phyloP scores from a whole-genome alignment of 2,888 invertebrate genomes.

The Apamea anceps region DNA sequence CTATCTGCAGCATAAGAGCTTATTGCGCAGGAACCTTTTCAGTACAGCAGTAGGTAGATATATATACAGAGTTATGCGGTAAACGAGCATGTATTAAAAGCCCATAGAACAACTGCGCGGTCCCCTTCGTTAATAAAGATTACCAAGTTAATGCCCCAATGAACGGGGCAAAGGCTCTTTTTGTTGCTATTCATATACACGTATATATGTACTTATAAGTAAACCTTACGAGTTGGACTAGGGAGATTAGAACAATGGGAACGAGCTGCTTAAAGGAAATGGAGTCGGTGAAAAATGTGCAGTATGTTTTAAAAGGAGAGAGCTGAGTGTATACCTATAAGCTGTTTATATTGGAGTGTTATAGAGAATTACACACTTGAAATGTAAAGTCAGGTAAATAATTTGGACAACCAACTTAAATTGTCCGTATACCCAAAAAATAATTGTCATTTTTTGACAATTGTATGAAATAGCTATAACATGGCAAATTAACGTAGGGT shows the following conservation, averaged over 20 bases:
- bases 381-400: not conserved
- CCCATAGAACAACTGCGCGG: slow-evolving; percentile 52
- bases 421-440: not conserved
- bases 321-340: not conserved
- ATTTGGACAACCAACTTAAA: not conserved
- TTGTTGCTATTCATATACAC: slow-evolving; percentile 54
- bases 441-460: not conserved
- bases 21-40: slow-evolving; percentile 26
- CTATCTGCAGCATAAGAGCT: slow-evolving; percentile 15
- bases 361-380: not conserved
- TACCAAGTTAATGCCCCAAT: slow-evolving; percentile 71
- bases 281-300: not conserved
- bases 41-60: slow-evolving; percentile 30
- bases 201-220: slow-evolving; percentile 21
- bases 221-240: slow-evolving; percentile 24
- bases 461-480: not conserved
- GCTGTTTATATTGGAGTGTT: not conserved
- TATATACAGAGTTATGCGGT: slow-evolving; percentile 56
- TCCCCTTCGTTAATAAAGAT: slow-evolving; percentile 76
- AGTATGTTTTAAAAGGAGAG: not conserved
- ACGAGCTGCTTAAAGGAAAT: slow-evolving; percentile 18
- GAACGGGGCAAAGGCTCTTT: slow-evolving; percentile 60
- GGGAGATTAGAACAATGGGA: slow-evolving; percentile 36
- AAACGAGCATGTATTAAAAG: slow-evolving; percentile 58
- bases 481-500: not conserved